Conservation (phyloP, 2,797 vertebrate genomes). For the Micromesistius poutassou region DNA sequence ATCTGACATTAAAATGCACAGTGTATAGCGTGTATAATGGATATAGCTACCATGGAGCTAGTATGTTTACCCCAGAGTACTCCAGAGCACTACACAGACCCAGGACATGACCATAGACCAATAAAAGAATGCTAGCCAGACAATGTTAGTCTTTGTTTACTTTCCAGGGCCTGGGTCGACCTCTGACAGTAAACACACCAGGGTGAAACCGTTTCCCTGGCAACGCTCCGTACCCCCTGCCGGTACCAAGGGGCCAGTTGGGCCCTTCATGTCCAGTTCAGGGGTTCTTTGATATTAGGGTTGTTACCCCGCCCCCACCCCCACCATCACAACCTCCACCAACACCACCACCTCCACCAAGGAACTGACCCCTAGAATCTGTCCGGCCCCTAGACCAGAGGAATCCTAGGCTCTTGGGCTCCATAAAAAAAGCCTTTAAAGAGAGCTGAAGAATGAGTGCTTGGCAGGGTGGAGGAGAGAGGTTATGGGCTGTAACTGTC, state of each 20-base stretch:
- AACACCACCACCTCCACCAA: slow-evolving; percentile 31
- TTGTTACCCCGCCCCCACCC: no score
- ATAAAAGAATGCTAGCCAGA: slow-evolving; percentile 39
- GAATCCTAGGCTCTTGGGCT: slow-evolving; percentile 51
- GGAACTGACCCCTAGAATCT: slow-evolving; percentile 59
- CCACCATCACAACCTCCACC: no score
- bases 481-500: slow-evolving; percentile 54
- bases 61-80: no score
- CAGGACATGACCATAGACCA: slow-evolving; percentile 21
- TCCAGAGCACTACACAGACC: no score
- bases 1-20: no score
- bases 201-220: slow-evolving; percentile 61
- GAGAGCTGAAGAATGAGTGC: background rate
- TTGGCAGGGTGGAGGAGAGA: slow-evolving; percentile 33
- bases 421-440: slow-evolving; percentile 56
- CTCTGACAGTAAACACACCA: slow-evolving; percentile 67
- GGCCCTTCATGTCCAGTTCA: slow-evolving; percentile 51
- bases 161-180: slow-evolving; percentile 43
- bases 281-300: slow-evolving; percentile 52
- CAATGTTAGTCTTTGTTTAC: slow-evolving; percentile 63
- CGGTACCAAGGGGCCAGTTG: slow-evolving; percentile 51
- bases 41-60: no score
- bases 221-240: slow-evolving; percentile 56
- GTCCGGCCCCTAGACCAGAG: slow-evolving; percentile 39
- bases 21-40: no score